These are phyloP conservation scores for Doryteuthis pealeii DNA, from an alignment of 1,140 invertebrate genomes.

Conservation along the genomic window DNA sequence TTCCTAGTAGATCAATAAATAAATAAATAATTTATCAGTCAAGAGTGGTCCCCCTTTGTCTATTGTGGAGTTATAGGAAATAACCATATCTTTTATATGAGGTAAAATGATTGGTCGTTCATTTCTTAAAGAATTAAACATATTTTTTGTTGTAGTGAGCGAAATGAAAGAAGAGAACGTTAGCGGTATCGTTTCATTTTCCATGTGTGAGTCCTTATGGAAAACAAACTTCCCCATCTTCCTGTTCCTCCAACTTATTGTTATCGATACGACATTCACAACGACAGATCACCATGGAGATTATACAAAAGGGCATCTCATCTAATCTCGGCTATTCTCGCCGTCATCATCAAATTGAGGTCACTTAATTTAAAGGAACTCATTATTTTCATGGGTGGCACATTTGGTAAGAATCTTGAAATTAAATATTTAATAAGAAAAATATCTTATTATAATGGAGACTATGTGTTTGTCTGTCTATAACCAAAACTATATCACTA, in stretches of 20 bases:
- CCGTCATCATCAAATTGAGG: not conserved
- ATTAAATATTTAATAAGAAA: too few species aligned
- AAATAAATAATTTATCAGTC: too few species aligned
- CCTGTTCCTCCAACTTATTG: not conserved
- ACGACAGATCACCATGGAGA: not conserved
- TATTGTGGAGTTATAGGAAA: too few species aligned
- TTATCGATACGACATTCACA: not conserved
- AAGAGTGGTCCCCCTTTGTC: too few species aligned
- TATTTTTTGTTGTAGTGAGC: not conserved
- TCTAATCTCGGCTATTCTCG: not conserved
- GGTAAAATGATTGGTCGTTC: too few species aligned
- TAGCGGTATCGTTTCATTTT: not conserved
- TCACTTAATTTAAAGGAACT: not conserved
- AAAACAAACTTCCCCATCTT: not conserved
- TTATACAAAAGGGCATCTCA: not conserved
- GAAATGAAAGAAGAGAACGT: not conserved
- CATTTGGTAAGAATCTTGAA: not conserved
- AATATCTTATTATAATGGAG: too few species aligned
- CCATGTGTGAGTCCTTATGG: not conserved
- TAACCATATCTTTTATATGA: too few species aligned
- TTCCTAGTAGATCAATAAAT: too few species aligned
- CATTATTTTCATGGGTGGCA: not conserved
- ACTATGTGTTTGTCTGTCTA: too few species aligned
- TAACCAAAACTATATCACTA: too few species aligned
- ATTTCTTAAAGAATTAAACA: too few species aligned